Evolutionary conservation across 2,888 invertebrate genomes (phyloP), one percentile per base, ranked within the genome.

Genomic region (Hymenopus coronatus): DNA sequence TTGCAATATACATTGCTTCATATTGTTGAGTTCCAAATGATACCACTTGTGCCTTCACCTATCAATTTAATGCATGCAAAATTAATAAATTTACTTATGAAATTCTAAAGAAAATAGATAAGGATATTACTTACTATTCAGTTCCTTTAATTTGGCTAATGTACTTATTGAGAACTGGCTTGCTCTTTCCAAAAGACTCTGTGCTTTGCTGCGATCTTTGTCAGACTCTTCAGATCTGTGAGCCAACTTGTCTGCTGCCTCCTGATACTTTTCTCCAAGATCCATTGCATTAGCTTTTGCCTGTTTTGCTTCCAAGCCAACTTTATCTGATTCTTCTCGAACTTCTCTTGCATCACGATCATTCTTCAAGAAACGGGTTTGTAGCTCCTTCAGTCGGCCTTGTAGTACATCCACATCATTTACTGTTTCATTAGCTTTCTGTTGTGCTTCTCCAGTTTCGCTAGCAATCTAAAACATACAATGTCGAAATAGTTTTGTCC

Each of bases 331-430:
- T 92, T 97, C 97, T 90, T 96, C 95, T 92, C 96, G 96, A 1
- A 98, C 97, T 92, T 97, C 96, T 91, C 96, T 95, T 12, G 98
- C 97, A 89, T 97, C 96, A 89, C 96, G 95, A 91, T 97, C 96
- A 92, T 98, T 98, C 92, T 96, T 96, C 4, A 97, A 95, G 90
- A 97, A 97, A 92, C 97, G 96, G 91, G 96, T 96, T 92, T 97
- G 97, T 83, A 99, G 94, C 88, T 96, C 95, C 90, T 96, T 96
- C 28, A 98, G 94, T 90, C 96, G 95, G 0, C 94, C 94, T 88
- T 96, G 96, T 90, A 99, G 93, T 9, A 94, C 94, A 84, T 96
- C 96, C 0, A 99, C 97, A 91, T 97, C 96, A n/a, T 94, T 94
- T 85, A 96, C 95, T 0, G 98, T 98, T 91, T 96, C 95, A 91